Conservation (phyloP, 1,140 invertebrate species). For the Palaemon carinicauda region DNA sequence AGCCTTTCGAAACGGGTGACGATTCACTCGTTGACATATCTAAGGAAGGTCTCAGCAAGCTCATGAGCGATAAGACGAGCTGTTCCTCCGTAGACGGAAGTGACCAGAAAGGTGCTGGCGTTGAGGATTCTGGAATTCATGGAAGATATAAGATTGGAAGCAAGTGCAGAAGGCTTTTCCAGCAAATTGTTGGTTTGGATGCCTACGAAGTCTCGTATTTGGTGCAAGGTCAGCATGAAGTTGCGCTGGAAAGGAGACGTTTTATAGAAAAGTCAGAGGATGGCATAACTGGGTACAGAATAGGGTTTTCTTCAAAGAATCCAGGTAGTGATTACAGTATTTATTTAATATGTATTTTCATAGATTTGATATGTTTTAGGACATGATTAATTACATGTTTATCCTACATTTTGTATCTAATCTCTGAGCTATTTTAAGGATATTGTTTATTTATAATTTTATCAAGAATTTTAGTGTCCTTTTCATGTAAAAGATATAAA, state of each 20-base stretch:
- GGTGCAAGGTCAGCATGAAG: neutral
- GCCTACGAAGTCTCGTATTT: neutral
- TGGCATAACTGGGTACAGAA: conserved; percentile 13
- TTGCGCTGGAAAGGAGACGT: neutral
- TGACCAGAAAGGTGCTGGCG: neutral
- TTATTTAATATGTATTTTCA: too few species aligned
- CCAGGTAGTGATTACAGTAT: conserved; percentile 18
- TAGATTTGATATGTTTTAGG: too few species aligned
- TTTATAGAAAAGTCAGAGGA: conserved; percentile 3
- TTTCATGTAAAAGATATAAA: too few species aligned
- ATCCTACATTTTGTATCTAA: too few species aligned
- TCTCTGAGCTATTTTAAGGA: too few species aligned
- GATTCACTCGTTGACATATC: neutral
- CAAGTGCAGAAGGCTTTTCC: too few species aligned
- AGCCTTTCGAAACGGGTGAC: neutral
- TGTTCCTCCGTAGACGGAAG: too few species aligned
- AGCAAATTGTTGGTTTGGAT: neutral
- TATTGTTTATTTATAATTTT: too few species aligned
- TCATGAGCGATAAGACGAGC: too few species aligned
- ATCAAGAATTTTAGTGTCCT: too few species aligned
- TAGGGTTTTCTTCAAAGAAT: conserved; percentile 27
- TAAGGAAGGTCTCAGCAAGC: neutral
- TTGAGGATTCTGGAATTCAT: neutral
- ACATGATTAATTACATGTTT: too few species aligned
- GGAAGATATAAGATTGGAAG: neutral